Base-by-base conservation (phyloP, 2,888 invertebrate genomes). In the Pimpla rufipes region DNA sequence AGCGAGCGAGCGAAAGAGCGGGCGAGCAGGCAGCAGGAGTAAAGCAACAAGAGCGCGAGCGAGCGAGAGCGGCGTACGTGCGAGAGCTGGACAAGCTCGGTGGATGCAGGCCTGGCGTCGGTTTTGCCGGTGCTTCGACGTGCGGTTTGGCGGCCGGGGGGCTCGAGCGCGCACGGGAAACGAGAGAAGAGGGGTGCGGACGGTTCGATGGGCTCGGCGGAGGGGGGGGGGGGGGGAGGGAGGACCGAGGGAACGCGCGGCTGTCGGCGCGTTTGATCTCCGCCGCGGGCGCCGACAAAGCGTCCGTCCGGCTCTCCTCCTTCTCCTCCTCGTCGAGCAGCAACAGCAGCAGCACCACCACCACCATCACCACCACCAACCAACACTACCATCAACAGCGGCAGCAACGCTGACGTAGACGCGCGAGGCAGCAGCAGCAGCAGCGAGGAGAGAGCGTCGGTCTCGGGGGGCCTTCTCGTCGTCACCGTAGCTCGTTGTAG, bases 201-300 rank as follows among this genome's bases (percentile, higher is more conserved):
- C 66, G 75, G 78, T 84, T 85, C 78, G 78, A 81, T 81, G 77
- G 73, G 70, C 52, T 37, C 52, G 84, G 64, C 40, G 57, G 75
- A 50, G 71, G 67, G 67, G 79, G 52, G 71, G 42, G 76, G 62
- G 74, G 64, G 70, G 52, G 77, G 40, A 67, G 82, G 73, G 79
- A 68, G 83, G 76, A 85, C 86, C 74, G 87, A 85, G 84, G 86
- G 78, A 83, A 81, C 81, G 84, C 85, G 88, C 88, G 88, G 88
- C 87, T 88, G 89, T 90, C 91, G 92, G 92, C 90, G 89, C 90
- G 89, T 91, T 92, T 92, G 92, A 91, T 92, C 90, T 92, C 88
- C 78, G 91, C 92, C 92, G 91, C 92, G 92, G 92, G 92, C 92
- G 91, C 92, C 93, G 91, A 91, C 91, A 91, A 92, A 92, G 91